Conservation (phyloP, 2,888 invertebrate genomes). For the Dione juno region DNA sequence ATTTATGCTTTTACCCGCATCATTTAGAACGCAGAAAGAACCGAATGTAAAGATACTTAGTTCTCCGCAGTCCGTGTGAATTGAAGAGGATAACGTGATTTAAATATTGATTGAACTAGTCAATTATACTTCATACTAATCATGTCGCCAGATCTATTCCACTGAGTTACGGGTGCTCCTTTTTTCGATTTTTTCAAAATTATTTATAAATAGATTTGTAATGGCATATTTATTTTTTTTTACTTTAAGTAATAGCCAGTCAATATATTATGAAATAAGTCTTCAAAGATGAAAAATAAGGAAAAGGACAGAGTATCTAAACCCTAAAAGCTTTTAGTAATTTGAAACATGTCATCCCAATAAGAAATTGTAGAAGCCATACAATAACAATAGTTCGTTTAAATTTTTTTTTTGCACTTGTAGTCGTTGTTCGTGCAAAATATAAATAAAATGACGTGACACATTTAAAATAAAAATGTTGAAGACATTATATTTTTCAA, state of each 20-base stretch:
- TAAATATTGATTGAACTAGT: no score
- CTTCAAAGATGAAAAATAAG: conserved; percentile 15
- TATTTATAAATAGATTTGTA: no score
- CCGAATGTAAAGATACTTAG: background rate
- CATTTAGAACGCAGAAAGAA: background rate
- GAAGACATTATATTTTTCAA: background rate
- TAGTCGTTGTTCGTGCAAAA: conserved; percentile 3
- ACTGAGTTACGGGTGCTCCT: no score
- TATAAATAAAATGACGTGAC: background rate
- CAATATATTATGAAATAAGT: background rate
- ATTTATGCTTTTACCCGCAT: background rate
- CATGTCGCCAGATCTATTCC: no score
- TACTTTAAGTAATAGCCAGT: background rate
- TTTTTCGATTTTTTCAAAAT: no score
- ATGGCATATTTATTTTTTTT: no score
- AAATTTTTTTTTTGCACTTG: conserved; percentile 32
- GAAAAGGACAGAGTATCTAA: conserved; percentile 25
- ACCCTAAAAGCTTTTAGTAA: conserved; percentile 39
- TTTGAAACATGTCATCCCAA: conserved; percentile 38
- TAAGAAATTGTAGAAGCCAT: conserved; percentile 37
- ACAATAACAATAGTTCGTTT: conserved; percentile 32
- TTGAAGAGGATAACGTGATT: no score
- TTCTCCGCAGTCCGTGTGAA: no score
- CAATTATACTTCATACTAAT: no score
- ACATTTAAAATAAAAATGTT: background rate